A percentile compares a stretch with the other conserved stretches of the same genome.
phyloP scores from a whole-genome alignment of 2,797 vertebrate genomes.

The Neopelma chrysocephalum region DNA sequence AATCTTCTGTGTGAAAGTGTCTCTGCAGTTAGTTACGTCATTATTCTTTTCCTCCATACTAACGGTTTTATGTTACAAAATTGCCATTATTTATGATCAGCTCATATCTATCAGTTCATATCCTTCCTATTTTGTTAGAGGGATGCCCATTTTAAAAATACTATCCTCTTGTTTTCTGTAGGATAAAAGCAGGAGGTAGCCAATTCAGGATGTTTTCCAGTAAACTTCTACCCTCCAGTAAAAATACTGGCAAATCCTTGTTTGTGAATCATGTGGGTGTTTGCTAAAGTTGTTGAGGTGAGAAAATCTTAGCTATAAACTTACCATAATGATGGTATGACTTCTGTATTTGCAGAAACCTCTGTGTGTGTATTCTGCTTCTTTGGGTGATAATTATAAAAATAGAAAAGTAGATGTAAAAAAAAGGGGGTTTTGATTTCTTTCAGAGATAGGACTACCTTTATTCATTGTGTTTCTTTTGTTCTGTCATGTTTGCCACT shows the following conservation, averaged over 20 bases:
- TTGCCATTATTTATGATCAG: background rate
- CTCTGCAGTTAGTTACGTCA: background rate
- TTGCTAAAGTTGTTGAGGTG: constrained; percentile 15
- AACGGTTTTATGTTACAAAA: background rate
- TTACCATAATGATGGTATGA: background rate
- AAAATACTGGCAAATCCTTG: constrained; percentile 25
- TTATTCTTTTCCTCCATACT: background rate
- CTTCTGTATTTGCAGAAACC: background rate
- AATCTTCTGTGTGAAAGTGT: background rate
- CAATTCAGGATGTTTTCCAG: background rate
- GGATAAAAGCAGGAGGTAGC: background rate
- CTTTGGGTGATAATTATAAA: background rate
- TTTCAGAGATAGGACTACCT: background rate
- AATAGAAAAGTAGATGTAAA: background rate
- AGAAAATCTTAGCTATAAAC: constrained; percentile 35
- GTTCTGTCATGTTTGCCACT: background rate
- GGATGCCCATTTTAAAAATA: background rate
- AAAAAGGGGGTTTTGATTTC: too few relatives aligned
- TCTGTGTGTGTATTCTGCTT: background rate
- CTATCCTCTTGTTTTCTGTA: background rate
- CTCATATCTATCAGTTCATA: background rate
- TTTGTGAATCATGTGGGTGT: background rate
- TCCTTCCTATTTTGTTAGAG: background rate
- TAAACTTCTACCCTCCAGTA: background rate
- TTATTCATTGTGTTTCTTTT: background rate